Evolutionary conservation across 2,113 vertebrate species (phyloP).

Genomic region (Sprattus sprattus): DNA sequence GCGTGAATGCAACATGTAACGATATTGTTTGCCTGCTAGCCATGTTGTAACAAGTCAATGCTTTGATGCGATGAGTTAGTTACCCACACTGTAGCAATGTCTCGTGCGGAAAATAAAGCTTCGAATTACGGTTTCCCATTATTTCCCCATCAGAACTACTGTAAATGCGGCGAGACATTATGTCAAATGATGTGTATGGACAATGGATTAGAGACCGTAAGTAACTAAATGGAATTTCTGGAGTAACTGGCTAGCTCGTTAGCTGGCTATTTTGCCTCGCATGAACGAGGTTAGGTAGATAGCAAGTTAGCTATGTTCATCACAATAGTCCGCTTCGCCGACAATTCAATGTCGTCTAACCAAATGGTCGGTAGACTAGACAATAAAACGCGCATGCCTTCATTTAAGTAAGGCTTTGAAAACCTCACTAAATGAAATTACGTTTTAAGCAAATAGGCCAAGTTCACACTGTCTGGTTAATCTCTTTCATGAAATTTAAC

Average conservation of each 20-base stretch:
- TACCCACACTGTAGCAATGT: neutral
- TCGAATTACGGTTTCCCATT: neutral
- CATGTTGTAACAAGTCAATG: constrained; percentile 15
- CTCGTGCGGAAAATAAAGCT: neutral
- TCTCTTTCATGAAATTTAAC: neutral
- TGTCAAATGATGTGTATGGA: neutral
- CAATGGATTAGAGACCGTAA: neutral
- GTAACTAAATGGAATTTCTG: neutral
- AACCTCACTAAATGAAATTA: neutral
- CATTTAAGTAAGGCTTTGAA: neutral
- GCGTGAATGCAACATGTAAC: neutral
- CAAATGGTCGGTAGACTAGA: constrained; percentile 52
- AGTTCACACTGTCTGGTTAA: neutral
- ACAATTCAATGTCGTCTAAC: constrained; percentile 44
- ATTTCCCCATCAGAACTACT: neutral
- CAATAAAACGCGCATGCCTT: neutral
- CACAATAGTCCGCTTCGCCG: constrained; percentile 3
- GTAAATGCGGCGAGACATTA: neutral
- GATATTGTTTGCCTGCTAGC: neutral
- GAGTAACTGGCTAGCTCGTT: constrained; percentile 8
- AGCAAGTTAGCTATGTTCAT: constrained; percentile 46
- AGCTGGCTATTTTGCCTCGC: constrained; percentile 40
- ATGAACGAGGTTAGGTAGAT: constrained; percentile 25
- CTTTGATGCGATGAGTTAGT: constrained; percentile 1
- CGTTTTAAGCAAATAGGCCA: neutral